Evolutionary conservation across 1,140 invertebrate species (phyloP), one percentile per base, ranked within the genome.

Genomic region (Spodoptera litura): DNA sequence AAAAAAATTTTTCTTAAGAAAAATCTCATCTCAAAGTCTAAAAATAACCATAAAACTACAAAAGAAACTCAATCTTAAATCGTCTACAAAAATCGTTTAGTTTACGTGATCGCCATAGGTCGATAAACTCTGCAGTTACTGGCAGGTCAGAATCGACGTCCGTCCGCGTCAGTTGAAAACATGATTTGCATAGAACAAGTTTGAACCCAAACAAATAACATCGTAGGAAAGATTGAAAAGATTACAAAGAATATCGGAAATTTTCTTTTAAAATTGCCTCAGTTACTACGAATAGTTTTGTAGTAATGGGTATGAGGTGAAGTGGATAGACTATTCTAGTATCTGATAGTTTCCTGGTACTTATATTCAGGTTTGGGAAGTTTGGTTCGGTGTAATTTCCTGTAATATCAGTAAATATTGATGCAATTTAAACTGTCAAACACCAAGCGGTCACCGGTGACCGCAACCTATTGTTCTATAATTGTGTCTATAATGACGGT

Each of bases 151-250:
- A 31, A 55, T 35, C 68, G 27, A 9, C 15, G 1, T 12, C 52
- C 52, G 66, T 53, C 44, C 53, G 44, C 52, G 66, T 53, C 44
- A 70, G 44, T 56, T 71, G 13, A 56, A 71, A 56, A 56, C 31
- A 71, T 56, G 56, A 71, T 71, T 71, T 71, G 56, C 68, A 52
- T 71, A 20, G 31, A 70, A 27, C 11, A n/a, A 52, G 25, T 49
- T 49, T 12, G 52, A 52, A 31, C 49, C 66, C 27, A 70, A 49
- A 49, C 66, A 70, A 70, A 53, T n/a, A 70, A 49, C 62, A 15
- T 66, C 62, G 62, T 12, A 25, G 5, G 58, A 70, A 70, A 53
- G 66, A 70, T 70, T 49, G 66, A 68, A 66, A 53, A 70, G 66
- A 70, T 70, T 70, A 70, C 66, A 9, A 15, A 15, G 49, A 70